Evolutionary conservation across 2,113 vertebrate species (phyloP), one percentile per base, ranked within the genome.

Genomic region (Herpailurus yagouaroundi): DNA sequence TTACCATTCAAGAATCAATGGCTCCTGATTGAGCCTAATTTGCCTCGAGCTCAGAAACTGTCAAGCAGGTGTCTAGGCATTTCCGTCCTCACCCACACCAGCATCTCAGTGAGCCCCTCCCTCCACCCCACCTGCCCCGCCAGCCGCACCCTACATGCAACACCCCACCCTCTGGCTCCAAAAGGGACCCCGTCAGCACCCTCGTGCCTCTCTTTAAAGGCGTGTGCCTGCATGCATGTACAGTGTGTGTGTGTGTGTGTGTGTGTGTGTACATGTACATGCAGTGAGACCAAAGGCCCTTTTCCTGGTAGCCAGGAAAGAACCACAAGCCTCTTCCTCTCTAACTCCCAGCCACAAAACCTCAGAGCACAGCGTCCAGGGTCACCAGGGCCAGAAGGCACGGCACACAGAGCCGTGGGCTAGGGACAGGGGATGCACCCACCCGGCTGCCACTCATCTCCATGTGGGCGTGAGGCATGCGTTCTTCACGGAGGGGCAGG

Each of bases 211-310:
- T 19, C 33, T 15, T 41, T 60, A 19, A 29, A 25, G 4, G 7
- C 14, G 4, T 33, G 9, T 9, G 36, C 48, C 15, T 27, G 64
- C 8, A 3, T 33, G 71, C 25, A 0, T 10, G 57, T 10, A 19
- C 2, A 0, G 10, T 0, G 38, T n/a, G 79, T 73, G 0, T 19
- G 21, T 66, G 11, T 15, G 52, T 25, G 60, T 5, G 27, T 50
- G 41, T 45, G 41, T 45, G 45, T 45, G 1, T 38, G 33, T n/a
- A n/a, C n/a, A n/a, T n/a, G n/a, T 7, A 60, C 3, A 60, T 23
- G 8, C 27, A 21, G 9, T 12, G 14, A 63, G 60, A 52, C 60
- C 33, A 29, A 48, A 55, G 16, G 10, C 87, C n/a, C 12, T 94
- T 77, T 31, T 48, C 27, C 31, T 12, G 29, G 33, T 4, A 48